Conservation (phyloP, 2,797 vertebrate species). For the Spinus olivaceus region DNA sequence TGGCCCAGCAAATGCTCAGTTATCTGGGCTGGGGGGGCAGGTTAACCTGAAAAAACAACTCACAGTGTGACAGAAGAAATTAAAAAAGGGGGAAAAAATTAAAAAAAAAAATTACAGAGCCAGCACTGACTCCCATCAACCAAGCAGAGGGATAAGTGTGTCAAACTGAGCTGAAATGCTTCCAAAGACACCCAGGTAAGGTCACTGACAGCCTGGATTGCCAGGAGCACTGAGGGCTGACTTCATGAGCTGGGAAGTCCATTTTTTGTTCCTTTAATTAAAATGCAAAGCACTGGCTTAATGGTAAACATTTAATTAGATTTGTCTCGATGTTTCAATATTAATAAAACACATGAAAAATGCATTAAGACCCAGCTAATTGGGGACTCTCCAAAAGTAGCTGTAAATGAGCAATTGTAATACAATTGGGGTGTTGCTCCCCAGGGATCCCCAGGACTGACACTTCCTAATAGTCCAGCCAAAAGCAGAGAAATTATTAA, state of each 20-base stretch:
- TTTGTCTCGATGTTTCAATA: slow-evolving; percentile 44
- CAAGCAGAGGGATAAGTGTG: background rate
- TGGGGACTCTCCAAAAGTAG: background rate
- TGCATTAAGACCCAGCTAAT: slow-evolving; percentile 9
- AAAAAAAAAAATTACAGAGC: rapidly evolving
- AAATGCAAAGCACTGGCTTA: slow-evolving; percentile 3
- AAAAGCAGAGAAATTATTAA: background rate
- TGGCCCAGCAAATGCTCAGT: background rate
- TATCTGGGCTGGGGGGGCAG: background rate
- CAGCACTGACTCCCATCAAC: background rate
- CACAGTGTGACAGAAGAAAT: background rate
- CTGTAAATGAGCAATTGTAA: slow-evolving; percentile 11
- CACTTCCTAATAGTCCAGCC: background rate
- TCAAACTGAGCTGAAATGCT: background rate
- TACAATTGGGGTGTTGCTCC: background rate
- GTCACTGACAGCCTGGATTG: background rate
- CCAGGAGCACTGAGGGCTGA: background rate
- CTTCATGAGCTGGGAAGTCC: background rate
- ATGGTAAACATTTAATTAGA: slow-evolving; percentile 48
- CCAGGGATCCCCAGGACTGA: background rate
- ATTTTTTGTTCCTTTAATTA: background rate
- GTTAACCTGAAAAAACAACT: background rate
- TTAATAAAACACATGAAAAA: slow-evolving; percentile 42
- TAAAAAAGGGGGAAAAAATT: rapidly evolving
- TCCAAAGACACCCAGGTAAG: background rate